Percentiles rank a stretch among this genome's conserved stretches.
Conservation (phyloP, 1,140 invertebrate species). For the Steinernema feltiae region DNA sequence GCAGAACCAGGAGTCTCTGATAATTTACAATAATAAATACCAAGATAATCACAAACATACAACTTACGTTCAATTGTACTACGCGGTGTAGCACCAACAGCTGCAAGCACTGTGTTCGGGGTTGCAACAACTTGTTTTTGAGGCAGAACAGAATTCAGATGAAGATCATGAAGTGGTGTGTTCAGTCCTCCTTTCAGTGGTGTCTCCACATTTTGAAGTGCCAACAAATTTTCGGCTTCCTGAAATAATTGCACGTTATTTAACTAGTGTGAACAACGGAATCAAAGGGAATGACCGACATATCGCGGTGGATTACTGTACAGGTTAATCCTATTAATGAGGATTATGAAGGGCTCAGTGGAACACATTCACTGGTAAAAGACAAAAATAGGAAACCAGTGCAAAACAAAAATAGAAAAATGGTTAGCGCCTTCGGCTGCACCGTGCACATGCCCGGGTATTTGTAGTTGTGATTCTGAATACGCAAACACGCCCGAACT, state of each 20-base stretch:
- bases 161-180: constrained; percentile 78
- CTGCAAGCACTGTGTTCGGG: constrained; percentile 86
- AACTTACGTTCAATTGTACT: constrained; percentile 42
- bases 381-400: not conserved
- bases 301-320: not conserved
- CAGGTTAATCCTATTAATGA: not conserved
- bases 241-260: constrained; percentile 63
- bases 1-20: constrained; percentile 38
- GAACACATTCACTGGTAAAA: too few species aligned
- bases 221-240: constrained; percentile 98
- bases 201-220: constrained; percentile 90
- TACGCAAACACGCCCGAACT: too few species aligned
- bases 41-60: constrained; percentile 16
- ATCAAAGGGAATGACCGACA: not conserved
- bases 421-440: too few species aligned
- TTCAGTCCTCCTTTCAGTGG: constrained; percentile 90
- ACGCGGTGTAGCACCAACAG: constrained; percentile 74
- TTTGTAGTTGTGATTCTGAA: too few species aligned
- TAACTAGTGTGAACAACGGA: too few species aligned
- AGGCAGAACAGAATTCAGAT: constrained; percentile 78
- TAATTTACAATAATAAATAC: not conserved
- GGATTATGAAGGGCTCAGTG: not conserved
- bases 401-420: too few species aligned
- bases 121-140: constrained; percentile 69
- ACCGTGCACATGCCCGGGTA: too few species aligned